Evolutionary conservation across 2,113 vertebrate species (phyloP).

Genomic region (Bombycilla garrulus): DNA sequence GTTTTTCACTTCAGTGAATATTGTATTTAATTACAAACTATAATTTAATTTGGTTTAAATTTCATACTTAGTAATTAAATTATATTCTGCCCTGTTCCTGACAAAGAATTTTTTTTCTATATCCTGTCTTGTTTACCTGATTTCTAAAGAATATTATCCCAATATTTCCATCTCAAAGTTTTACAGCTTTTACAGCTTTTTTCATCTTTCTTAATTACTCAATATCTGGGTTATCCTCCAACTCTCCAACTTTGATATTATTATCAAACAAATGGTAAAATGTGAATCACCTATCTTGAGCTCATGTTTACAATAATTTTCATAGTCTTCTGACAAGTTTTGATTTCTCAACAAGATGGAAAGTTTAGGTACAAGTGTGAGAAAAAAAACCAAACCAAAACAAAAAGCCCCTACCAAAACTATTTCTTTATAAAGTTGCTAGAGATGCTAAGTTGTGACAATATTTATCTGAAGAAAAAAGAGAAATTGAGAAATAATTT

Average conservation of each 20-base stretch:
- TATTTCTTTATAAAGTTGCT: not conserved
- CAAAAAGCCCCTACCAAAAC: not conserved
- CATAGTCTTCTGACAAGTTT: not conserved
- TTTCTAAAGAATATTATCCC: not conserved
- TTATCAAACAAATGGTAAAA: not conserved
- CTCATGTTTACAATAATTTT: not conserved
- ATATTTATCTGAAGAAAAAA: not conserved
- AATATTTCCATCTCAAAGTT: not conserved
- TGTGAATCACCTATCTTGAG: not conserved
- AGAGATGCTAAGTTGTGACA: not conserved
- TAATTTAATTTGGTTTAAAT: not conserved
- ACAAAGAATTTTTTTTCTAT: not conserved
- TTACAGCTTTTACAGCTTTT: not conserved
- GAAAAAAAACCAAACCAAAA: fast-evolving
- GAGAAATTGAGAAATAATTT: not conserved
- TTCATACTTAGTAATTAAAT: not conserved
- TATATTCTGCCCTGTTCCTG: not conserved
- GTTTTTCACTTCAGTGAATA: not conserved
- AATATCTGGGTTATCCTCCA: not conserved
- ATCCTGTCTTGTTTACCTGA: not conserved
- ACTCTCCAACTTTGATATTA: not conserved
- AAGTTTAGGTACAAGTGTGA: not conserved
- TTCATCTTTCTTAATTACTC: not conserved
- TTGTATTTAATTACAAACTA: not conserved
- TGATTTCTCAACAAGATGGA: not conserved